Base-by-base conservation (phyloP, 2,797 vertebrate species). In the Urosaurus nigricauda region DNA sequence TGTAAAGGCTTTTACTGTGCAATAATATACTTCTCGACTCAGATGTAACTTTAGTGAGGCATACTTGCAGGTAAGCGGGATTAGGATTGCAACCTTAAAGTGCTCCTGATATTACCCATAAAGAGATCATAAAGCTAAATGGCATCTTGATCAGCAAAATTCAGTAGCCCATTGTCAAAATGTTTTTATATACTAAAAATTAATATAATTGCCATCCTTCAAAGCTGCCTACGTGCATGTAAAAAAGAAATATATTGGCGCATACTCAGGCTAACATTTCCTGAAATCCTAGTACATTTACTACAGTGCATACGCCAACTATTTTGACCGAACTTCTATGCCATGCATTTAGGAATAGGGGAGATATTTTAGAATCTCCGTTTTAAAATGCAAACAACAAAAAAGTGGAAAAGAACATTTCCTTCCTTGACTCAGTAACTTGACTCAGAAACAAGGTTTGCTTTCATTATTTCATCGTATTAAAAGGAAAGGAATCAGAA, bases 401-500 rank as follows among this genome's bases (percentile, higher is more conserved):
- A 37, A 70, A n/a, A 40, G 2, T 56, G 6, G 2, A 21, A 40
- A 13, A 26, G 19, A 35, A 2, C 14, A 53, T 17, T 75, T 75
- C 16, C 5, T 51, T 60, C n/a, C 17, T 53, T 4, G 6, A 70
- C 1, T 56, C 37, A 68, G 3, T n/a, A n/a, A n/a, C n/a, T n/a
- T n/a, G n/a, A n/a, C n/a, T n/a, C 16, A 14, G 24, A 60, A 17
- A 9, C 3, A 7, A 0, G 51, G 75, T 51, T 78, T 78, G 26
- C 85, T 43, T 87, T 88, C 32, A 83, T 63, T 11, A 56, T 87
- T 86, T 78, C 43, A 60, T 43, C 4, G 14, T 82, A 84, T 17
- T 35, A 60, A 0, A n/a, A 70, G 8, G 12, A 87, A 87, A 92
- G 43, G 37, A 74, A 53, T 0, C 0, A 86, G 0, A 90, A 1